These are phyloP conservation scores for Scrobipalpa costella DNA, from an alignment of 2,888 invertebrate genomes.

Conservation along the genomic window DNA sequence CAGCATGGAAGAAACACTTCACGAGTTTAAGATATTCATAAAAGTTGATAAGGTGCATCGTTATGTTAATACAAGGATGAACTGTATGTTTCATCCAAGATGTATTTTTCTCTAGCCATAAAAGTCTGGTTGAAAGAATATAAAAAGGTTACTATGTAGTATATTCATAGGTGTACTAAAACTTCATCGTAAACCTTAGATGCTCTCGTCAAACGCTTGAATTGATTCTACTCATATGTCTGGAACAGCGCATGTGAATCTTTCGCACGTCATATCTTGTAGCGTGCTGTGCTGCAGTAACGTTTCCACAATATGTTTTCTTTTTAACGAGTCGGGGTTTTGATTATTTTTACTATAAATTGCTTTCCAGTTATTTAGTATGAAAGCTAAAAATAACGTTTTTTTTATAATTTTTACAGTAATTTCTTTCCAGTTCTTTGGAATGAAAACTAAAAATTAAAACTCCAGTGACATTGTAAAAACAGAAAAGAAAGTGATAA, in stretches of 20 bases:
- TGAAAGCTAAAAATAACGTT: no score
- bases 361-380: no score
- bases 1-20: no score
- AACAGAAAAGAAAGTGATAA: background rate
- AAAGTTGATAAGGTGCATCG: no score
- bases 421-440: background rate
- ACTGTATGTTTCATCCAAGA: no score
- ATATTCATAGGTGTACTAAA: constrained; percentile 2
- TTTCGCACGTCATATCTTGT: background rate
- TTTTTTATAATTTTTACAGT: no score
- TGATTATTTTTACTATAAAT: no score
- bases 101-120: background rate
- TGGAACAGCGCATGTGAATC: background rate
- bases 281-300: background rate
- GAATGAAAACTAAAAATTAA: background rate
- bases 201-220: background rate
- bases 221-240: background rate
- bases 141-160: background rate
- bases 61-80: no score
- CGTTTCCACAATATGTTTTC: background rate
- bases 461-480: background rate
- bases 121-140: background rate
- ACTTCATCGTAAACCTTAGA: background rate
- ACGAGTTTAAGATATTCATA: no score
- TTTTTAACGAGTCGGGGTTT: no score